Conservation (phyloP, 2,888 invertebrate species). For the Chaitophorus viminalis region DNA sequence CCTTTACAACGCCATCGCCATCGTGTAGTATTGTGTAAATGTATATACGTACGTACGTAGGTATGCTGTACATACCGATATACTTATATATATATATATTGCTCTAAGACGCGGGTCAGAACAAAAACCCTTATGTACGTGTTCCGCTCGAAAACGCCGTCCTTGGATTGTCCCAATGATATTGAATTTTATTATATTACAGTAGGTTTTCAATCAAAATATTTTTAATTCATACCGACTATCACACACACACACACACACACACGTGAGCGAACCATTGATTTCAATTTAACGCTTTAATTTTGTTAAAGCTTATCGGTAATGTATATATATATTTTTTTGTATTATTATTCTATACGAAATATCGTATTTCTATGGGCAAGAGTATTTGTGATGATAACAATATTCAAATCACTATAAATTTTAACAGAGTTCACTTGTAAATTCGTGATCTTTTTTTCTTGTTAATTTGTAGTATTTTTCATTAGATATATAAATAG, state of each 20-base stretch:
- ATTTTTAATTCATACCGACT: slow-evolving; percentile 23
- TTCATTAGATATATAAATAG: no score
- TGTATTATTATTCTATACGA: slow-evolving; percentile 1
- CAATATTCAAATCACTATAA: background rate
- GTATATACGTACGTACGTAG: background rate
- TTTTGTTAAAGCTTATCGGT: slow-evolving; percentile 52
- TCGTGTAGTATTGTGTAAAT: background rate
- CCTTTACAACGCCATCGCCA: background rate
- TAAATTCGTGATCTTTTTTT: no score
- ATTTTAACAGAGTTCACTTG: no score
- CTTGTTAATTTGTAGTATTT: no score
- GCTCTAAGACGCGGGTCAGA: background rate
- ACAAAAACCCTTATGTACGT: slow-evolving; percentile 24
- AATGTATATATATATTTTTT: background rate
- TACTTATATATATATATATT: background rate
- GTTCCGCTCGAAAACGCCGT: slow-evolving; percentile 55
- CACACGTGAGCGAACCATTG: slow-evolving; percentile 26
- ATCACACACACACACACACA: slow-evolving; percentile 11
- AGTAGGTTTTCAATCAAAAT: slow-evolving; percentile 42
- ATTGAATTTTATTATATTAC: slow-evolving; percentile 49
- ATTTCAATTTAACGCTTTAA: slow-evolving; percentile 60
- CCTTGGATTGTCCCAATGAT: slow-evolving; percentile 56
- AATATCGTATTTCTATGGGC: slow-evolving; percentile 1
- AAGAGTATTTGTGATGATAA: background rate
- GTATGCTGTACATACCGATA: background rate